Evolutionary conservation across 2,888 invertebrate species (phyloP).

Genomic region (Lepidochrysops patricia): DNA sequence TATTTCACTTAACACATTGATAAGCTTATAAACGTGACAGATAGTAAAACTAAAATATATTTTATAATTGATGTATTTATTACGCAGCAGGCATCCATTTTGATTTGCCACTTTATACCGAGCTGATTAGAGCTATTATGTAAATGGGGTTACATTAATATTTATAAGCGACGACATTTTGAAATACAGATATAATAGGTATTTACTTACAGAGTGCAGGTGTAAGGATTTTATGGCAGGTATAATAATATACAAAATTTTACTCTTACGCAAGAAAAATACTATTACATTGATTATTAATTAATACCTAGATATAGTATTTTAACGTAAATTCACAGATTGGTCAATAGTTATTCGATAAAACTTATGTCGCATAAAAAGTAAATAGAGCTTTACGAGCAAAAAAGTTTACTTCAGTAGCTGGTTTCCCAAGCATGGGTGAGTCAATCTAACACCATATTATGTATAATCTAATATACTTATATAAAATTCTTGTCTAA

Average conservation of each 20-base stretch:
- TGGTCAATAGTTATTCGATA: too few relatives aligned
- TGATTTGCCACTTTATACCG: slow-evolving; percentile 8
- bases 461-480: too few relatives aligned
- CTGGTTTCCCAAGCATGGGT: too few relatives aligned
- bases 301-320: too few relatives aligned
- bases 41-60: neutral
- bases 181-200: neutral
- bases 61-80: slow-evolving; percentile 8
- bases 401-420: too few relatives aligned
- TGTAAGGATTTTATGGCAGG: neutral
- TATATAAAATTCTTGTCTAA: too few relatives aligned
- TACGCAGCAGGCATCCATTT: neutral
- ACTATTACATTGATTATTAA: too few relatives aligned
- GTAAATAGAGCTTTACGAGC: too few relatives aligned
- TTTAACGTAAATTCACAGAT: too few relatives aligned
- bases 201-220: neutral
- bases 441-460: too few relatives aligned
- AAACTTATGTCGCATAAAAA: too few relatives aligned
- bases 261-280: too few relatives aligned
- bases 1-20: neutral
- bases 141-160: slow-evolving; percentile 3
- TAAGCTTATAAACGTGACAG: neutral
- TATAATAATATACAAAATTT: neutral
- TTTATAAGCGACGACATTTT: neutral
- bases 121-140: neutral